A percentile compares a stretch with the other conserved stretches of the same genome.
phyloP scores from a whole-genome alignment of 2,797 vertebrate genomes.

The Lutjanus campechanus region DNA sequence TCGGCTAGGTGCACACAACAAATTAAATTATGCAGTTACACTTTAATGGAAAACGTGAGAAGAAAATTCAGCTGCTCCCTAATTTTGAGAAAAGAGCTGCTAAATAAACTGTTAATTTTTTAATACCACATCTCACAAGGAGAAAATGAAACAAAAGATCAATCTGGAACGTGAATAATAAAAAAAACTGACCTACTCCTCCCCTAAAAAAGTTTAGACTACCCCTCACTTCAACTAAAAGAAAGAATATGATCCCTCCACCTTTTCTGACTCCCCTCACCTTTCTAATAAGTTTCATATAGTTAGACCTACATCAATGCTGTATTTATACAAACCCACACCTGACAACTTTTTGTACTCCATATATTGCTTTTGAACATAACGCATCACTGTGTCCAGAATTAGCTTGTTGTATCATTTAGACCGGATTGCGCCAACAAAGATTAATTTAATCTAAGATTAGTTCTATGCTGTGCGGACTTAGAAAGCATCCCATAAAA shows the following conservation, averaged over 20 bases:
- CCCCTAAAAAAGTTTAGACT: neutral
- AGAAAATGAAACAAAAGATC: neutral
- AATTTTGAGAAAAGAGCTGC: neutral
- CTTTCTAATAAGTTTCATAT: neutral
- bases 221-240: neutral
- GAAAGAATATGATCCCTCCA: neutral
- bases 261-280: neutral
- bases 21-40: no score
- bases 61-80: neutral
- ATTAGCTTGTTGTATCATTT: no score
- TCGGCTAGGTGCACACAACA: no score
- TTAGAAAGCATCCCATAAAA: no score
- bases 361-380: no score
- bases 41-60: neutral
- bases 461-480: no score
- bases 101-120: neutral
- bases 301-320: conserved; percentile 5
- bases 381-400: no score
- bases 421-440: no score
- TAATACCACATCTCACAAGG: neutral
- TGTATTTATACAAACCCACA: neutral
- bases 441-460: no score
- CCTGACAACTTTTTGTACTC: neutral
- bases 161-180: neutral
- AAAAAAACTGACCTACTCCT: neutral